These are phyloP conservation scores for Leptosomus discolor DNA, from an alignment of 2,113 vertebrate genomes.

Conservation along the genomic window DNA sequence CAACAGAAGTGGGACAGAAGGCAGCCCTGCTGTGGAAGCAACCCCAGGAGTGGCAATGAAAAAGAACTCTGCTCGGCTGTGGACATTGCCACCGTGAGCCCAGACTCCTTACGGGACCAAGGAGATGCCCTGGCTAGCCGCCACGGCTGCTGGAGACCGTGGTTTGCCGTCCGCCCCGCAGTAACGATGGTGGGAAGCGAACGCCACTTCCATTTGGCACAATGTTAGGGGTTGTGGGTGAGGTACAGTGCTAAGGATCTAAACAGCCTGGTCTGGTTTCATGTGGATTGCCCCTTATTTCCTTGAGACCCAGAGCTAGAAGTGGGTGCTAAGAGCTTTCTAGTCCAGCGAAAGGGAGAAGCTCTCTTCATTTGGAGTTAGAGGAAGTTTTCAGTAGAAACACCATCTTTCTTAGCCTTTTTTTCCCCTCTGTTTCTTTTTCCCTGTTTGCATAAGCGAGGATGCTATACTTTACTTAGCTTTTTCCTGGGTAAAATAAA, in stretches of 20 bases:
- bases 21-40: not conserved
- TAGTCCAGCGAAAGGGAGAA: not conserved
- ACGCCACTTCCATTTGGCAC: not conserved
- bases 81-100: accelerated
- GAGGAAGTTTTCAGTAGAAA: not conserved
- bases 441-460: not conserved
- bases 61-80: not conserved
- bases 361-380: not conserved
- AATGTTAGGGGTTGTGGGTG: not conserved
- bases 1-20: not conserved
- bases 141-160: not conserved
- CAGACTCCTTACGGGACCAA: not conserved
- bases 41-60: not conserved
- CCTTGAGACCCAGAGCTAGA: not conserved
- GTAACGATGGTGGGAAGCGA: not conserved
- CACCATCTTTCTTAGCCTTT: not conserved
- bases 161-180: not conserved
- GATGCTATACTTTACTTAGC: not conserved
- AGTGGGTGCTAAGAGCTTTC: not conserved
- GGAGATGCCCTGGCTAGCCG: not conserved
- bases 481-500: not conserved
- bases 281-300: not conserved
- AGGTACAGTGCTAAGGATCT: not conserved
- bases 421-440: accelerated
- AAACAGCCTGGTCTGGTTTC: not conserved